Percentiles rank a stretch among this genome's conserved stretches.
phyloP scores from a whole-genome alignment of 2,113 vertebrate species.

The Pomatostomus ruficeps region DNA sequence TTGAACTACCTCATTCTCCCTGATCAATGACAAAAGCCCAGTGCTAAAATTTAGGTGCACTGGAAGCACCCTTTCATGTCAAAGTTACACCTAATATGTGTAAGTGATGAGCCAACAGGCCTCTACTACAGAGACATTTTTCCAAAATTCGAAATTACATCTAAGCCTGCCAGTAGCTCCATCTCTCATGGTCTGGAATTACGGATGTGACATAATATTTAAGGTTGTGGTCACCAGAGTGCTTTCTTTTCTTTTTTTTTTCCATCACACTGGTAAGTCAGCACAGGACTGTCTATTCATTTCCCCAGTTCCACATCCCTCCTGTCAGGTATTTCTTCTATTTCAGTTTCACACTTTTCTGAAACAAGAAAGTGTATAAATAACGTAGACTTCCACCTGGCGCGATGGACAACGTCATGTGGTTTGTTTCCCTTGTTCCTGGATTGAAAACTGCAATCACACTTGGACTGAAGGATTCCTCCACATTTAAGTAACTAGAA shows the following conservation, averaged over 20 bases:
- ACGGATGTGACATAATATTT: background rate
- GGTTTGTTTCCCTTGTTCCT: background rate
- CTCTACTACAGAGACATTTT: background rate
- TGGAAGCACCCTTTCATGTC: background rate
- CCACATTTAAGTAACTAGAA: background rate
- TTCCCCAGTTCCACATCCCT: background rate
- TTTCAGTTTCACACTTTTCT: background rate
- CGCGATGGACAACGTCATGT: fast-evolving
- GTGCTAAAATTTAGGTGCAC: background rate
- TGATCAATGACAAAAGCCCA: background rate
- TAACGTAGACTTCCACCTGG: background rate
- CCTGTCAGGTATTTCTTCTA: background rate
- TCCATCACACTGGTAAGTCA: background rate
- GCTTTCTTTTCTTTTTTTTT: background rate
- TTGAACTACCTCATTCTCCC: background rate
- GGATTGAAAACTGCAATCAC: background rate
- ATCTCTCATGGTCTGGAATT: background rate
- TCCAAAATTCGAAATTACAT: background rate
- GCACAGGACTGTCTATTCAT: background rate
- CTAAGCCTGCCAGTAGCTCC: background rate
- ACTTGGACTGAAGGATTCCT: background rate
- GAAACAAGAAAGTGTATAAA: background rate
- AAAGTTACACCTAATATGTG: background rate
- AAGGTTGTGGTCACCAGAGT: background rate
- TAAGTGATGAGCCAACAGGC: background rate